Evolutionary conservation across 1,140 invertebrate species (phyloP), one percentile per base, ranked within the genome.

Genomic region (Nylanderia fulva): DNA sequence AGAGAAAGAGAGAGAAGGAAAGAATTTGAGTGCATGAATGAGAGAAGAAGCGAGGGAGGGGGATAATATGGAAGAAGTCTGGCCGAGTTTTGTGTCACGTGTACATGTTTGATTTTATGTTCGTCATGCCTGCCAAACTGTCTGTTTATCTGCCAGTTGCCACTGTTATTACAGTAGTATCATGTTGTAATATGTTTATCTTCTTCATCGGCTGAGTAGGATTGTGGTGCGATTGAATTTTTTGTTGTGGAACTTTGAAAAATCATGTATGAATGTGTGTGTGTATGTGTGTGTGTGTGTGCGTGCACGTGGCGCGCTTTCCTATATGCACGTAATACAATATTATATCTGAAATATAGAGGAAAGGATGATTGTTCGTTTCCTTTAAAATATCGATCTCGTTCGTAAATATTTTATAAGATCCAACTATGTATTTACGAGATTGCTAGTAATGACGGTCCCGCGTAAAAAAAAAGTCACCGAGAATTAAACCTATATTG

Each of bases 101-200:
- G 90, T 92, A 89, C 85, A 87, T 91, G 90, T 94, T 88, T 93
- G 91, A 88, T 93, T 94, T 94, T 93, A 93, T 89, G 91, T 94
- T 94, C 91, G 92, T 91, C 90, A 94, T 93, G 90, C 91, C 92
- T 94, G 93, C 93, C 92, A 94, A 94, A 94, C 90, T 92, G 87
- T 94, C 91, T 92, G 89, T 93, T 94, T 91, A 91, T 94, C 92
- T 93, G 91, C 93, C 93, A 94, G 92, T 93, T 92, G 91, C 90
- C 90, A 93, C 91, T 93, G 91, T 61, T 91, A 84, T 87, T 84
- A 79, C 86, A 86, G 36, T 83, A 86, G 15, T 88, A 88, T 54
- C 85, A 52, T 87, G 64, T 85, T 86, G 36, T 87, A 86, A 90
- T 85, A 86, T 60, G 89, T 91, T 87, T 82, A 85, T 72, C 58